phyloP scores from a whole-genome alignment of 1,140 invertebrate species.

The Varroa destructor region DNA sequence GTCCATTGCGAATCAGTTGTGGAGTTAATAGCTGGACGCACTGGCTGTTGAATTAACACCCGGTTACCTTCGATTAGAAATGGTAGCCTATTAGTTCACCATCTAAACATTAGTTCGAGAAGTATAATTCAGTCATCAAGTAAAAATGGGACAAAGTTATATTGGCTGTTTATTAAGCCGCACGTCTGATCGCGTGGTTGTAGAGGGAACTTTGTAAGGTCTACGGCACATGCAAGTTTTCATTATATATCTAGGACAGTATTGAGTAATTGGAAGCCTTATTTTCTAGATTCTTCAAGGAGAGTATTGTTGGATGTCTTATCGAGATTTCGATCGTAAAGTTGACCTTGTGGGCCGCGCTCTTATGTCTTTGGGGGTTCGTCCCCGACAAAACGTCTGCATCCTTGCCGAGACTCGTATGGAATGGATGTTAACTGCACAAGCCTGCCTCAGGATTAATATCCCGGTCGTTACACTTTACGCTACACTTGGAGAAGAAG shows the following conservation, averaged over 20 bases:
- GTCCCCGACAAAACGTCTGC: constrained; percentile 58
- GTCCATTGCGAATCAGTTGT: too few relatives aligned
- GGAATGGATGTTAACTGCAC: constrained; percentile 92
- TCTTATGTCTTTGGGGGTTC: constrained; percentile 50
- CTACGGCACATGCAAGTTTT: not conserved
- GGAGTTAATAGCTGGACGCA: too few relatives aligned
- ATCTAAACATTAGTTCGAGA: too few relatives aligned
- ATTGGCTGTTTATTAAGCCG: too few relatives aligned
- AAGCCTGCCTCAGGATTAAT: constrained; percentile 40
- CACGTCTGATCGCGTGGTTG: too few relatives aligned
- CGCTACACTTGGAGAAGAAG: constrained; percentile 87
- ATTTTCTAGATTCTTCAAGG: constrained; percentile 64
- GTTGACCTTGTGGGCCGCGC: constrained; percentile 64
- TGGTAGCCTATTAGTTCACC: too few relatives aligned
- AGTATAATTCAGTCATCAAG: too few relatives aligned
- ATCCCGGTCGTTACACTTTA: constrained; percentile 81
- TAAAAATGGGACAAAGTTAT: too few relatives aligned
- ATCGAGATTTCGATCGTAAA: constrained; percentile 58
- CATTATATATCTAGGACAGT: not conserved
- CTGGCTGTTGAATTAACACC: too few relatives aligned
- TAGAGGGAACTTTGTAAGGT: too few relatives aligned
- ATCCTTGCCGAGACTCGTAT: constrained; percentile 92
- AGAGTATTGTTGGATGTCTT: constrained; percentile 80
- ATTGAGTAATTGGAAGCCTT: not conserved
- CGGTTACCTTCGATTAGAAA: too few relatives aligned